A percentile compares a stretch with the other conserved stretches of the same genome.
Evolutionary conservation across 2,797 vertebrate species (phyloP).

Genomic region (Danio aesculapii): DNA sequence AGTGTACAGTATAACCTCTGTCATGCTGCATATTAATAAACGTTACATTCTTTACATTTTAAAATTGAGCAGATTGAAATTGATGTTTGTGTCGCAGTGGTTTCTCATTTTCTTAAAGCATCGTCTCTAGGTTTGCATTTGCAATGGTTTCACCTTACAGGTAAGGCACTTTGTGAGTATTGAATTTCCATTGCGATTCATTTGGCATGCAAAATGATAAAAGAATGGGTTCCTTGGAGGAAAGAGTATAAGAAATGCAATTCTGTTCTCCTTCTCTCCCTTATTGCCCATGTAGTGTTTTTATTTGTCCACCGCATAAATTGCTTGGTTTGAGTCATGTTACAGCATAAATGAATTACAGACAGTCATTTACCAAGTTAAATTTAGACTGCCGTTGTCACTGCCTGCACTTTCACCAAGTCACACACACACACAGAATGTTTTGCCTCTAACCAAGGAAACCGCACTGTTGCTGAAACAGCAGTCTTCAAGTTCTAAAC

Average conservation of each 20-base stretch:
- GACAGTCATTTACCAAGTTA: slow-evolving; percentile 4
- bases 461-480: slow-evolving; percentile 14
- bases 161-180: background rate
- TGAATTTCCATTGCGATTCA: slow-evolving; percentile 1
- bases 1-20: too few species aligned
- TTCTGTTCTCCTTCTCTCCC: background rate
- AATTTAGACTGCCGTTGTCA: slow-evolving; percentile 30
- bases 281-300: background rate
- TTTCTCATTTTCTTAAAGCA: background rate
- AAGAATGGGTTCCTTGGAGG: slow-evolving; percentile 5
- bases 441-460: slow-evolving; percentile 12
- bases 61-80: too few species aligned
- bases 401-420: slow-evolving; percentile 4
- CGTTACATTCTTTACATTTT: background rate
- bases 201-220: background rate
- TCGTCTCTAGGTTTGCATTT: background rate
- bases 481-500: slow-evolving; percentile 22
- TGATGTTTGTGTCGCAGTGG: background rate
- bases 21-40: background rate
- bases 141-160: background rate
- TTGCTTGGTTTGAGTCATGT: slow-evolving; percentile 21
- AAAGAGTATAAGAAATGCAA: background rate
- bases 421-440: slow-evolving; percentile 9
- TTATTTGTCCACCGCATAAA: slow-evolving; percentile 3
- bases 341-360: slow-evolving; percentile 13